Evolutionary conservation across 30 jellyfish, hydroid and myxozoan species (phyloP), one percentile per base, ranked within the genome.

Genomic region (Turritopsis rubra): DNA sequence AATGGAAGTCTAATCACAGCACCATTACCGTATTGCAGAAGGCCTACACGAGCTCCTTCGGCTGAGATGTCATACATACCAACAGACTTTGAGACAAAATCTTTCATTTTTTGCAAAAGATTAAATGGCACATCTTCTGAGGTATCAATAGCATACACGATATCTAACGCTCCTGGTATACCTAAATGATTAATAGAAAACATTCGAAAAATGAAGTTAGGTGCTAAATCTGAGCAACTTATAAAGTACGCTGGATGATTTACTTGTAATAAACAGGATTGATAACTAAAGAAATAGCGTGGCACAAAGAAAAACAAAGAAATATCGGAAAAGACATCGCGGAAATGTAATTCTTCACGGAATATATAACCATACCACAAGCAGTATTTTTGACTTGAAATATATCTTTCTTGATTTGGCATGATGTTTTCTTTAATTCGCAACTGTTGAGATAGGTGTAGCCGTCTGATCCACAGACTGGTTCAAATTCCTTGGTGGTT

Each of bases 391-490:
- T 83, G 28, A 81, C 87, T 24, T 82, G 85, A 0, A 53, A 1
- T 1, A 85, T 23, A 0, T 25, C 83, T 53, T 70, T 70, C 81
- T 82, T 75, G 41, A 30, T 21, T 53, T 29, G 53, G 75, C 96
- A 89, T 21, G 96, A 68, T 7, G 53, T 20, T 71, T 41, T 73
- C 54, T 79, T 83, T 77, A 89, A 20, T 54, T 71, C 66, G 52
- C 96, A 89, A 3, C 21, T 54, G 52, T 28, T 65, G 0, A 95
- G 85, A 73, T 89, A 89, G 27, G 96, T 84, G 26, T 23, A 28
- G n/a, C 88, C 88, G 60, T 89, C 90, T 52, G 65, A 25, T 22
- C 96, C 96, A 66, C 96, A 89, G 7, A 89, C 91, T 1, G 87
- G 87, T 66, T 80, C 79, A 80, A 80, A 52, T 0, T 9, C 54